A percentile compares a stretch with the other conserved stretches of the same genome.
Evolutionary conservation across 2,888 invertebrate genomes (phyloP).

Genomic region (Melangyna quadrimaculata): DNA sequence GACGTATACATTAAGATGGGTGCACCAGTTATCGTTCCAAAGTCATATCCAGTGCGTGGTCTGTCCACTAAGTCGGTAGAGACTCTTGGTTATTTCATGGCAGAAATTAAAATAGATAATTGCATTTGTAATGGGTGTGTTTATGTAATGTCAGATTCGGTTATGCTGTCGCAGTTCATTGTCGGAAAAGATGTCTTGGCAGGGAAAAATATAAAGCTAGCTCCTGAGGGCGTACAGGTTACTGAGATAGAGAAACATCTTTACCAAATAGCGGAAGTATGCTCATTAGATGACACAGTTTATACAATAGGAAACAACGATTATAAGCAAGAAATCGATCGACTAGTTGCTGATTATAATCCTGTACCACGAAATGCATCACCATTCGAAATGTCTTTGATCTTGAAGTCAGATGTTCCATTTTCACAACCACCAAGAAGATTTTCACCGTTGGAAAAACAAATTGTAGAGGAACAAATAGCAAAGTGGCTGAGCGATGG

Average conservation of each 20-base stretch:
- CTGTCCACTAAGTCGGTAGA: neutral
- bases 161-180: neutral
- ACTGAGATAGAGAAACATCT: neutral
- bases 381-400: conserved; percentile 9
- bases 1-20: neutral
- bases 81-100: neutral
- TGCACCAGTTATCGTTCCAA: neutral
- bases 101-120: neutral
- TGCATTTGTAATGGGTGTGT: neutral
- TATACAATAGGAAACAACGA: neutral
- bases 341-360: neutral
- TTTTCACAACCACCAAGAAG: conserved; percentile 14
- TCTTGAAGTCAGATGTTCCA: neutral
- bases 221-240: neutral
- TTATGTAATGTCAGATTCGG: neutral
- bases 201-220: neutral
- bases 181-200: neutral
- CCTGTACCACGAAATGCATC: neutral
- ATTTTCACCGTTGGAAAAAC: neutral
- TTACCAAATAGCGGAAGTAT: neutral
- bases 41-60: neutral
- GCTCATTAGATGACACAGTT: neutral
- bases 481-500: conserved; percentile 1
- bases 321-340: neutral
- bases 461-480: conserved; percentile 8